Percentiles rank a stretch among this genome's conserved stretches.
These are phyloP conservation scores for Drosophila tsacasi DNA, from an alignment of 1,140 invertebrate genomes.

Conservation along the genomic window DNA sequence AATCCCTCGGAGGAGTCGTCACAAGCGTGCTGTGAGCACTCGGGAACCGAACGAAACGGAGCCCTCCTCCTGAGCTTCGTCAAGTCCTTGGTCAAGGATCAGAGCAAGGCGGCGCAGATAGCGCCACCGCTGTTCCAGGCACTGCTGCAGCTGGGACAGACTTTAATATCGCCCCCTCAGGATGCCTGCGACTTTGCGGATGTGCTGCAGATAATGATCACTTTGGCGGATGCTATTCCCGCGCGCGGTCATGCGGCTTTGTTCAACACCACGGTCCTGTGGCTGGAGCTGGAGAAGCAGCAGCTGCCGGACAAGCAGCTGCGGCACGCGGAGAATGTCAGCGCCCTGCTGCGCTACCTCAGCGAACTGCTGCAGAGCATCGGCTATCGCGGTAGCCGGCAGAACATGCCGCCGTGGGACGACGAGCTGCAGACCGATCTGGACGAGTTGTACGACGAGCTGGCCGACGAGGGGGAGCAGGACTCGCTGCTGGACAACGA, in stretches of 20 bases:
- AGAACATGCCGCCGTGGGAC: constrained; percentile 92
- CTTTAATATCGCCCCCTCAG: constrained; percentile 88
- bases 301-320: constrained; percentile 87
- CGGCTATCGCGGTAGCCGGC: constrained; percentile 86
- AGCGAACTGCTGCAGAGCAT: constrained; percentile 86
- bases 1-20: constrained; percentile 73
- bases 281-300: constrained; percentile 90
- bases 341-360: constrained; percentile 85
- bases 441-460: constrained; percentile 88
- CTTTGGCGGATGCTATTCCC: constrained; percentile 92
- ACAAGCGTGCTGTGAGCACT: constrained; percentile 67
- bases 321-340: constrained; percentile 76
- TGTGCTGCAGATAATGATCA: constrained; percentile 91
- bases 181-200: constrained; percentile 92
- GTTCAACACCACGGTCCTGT: constrained; percentile 92
- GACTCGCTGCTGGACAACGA: constrained; percentile 95
- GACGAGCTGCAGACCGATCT: constrained; percentile 90
- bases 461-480: constrained; percentile 92
- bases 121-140: constrained; percentile 89
- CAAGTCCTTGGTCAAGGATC: constrained; percentile 91
- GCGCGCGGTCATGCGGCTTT: constrained; percentile 91
- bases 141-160: constrained; percentile 90
- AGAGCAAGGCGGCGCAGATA: constrained; percentile 85
- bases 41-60: constrained; percentile 88
- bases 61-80: constrained; percentile 90